Evolutionary conservation across 2,797 vertebrate species (phyloP).

Genomic region (Choloepus didactylus): DNA sequence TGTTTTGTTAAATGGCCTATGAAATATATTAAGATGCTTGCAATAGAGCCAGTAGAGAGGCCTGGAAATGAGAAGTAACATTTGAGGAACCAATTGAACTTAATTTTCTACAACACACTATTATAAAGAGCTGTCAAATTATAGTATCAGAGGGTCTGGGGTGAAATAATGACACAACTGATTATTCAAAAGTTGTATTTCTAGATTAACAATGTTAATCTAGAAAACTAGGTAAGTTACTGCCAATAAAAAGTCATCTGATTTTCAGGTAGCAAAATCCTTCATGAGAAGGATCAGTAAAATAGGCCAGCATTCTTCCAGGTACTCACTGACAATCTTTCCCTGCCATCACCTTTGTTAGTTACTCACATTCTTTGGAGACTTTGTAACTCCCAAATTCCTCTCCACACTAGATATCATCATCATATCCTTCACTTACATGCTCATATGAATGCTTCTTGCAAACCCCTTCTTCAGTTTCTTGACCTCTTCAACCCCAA

Average conservation of each 20-base stretch:
- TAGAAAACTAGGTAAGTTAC: conserved; percentile 31
- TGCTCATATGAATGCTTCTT: background rate
- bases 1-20: background rate
- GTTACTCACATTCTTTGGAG: background rate
- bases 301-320: background rate
- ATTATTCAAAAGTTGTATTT: background rate
- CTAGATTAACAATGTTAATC: background rate
- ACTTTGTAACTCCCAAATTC: background rate
- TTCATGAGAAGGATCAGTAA: conserved; percentile 16
- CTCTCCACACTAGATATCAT: background rate
- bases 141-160: background rate
- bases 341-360: background rate
- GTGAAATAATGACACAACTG: background rate
- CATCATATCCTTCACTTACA: background rate
- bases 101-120: background rate
- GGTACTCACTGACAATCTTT: background rate
- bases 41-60: background rate
- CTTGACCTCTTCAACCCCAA: background rate
- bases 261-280: background rate
- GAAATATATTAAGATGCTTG: background rate
- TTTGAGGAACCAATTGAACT: background rate
- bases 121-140: background rate
- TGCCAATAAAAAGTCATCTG: background rate
- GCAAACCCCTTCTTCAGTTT: conserved; percentile 13
- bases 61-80: background rate